phyloP scores from a whole-genome alignment of 2,113 vertebrate species.

The Pluvialis apricaria region DNA sequence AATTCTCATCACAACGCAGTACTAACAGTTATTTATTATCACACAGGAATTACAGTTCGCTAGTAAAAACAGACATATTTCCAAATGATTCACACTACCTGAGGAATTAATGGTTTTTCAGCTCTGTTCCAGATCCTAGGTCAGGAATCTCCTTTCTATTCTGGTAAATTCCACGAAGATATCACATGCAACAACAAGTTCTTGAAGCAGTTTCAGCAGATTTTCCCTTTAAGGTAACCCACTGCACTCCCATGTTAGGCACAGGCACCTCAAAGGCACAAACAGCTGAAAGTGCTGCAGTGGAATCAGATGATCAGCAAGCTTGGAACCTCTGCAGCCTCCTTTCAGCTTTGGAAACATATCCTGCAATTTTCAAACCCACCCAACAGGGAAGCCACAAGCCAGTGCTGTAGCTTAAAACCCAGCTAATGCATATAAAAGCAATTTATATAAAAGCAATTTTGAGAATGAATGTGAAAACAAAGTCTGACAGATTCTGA shows the following conservation, averaged over 20 bases:
- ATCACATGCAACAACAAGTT: slow-evolving; percentile 66
- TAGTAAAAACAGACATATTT: neutral
- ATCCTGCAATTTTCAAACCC: neutral
- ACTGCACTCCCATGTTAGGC: slow-evolving; percentile 46
- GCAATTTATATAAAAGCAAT: neutral
- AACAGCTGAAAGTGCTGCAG: slow-evolving; percentile 55
- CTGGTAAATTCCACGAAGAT: slow-evolving; percentile 44
- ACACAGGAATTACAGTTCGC: neutral
- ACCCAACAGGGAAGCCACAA: neutral
- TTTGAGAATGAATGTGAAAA: neutral
- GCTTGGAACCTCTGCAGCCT: slow-evolving; percentile 36
- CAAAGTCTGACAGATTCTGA: neutral
- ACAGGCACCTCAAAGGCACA: slow-evolving; percentile 34
- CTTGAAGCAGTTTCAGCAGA: slow-evolving; percentile 54
- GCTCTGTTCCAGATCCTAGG: slow-evolving; percentile 40
- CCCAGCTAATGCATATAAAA: neutral
- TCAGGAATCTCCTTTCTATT: slow-evolving; percentile 52
- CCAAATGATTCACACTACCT: slow-evolving; percentile 47
- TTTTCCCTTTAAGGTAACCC: slow-evolving; percentile 58
- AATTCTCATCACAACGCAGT: neutral
- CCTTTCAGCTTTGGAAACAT: neutral
- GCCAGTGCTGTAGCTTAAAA: neutral
- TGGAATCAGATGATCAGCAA: slow-evolving; percentile 62
- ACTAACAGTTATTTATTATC: neutral
- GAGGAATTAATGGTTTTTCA: slow-evolving; percentile 23